Evolutionary conservation across 92 coral and sea anemone species (phyloP), one percentile per base, ranked within the genome.

Genomic region (Muricea muricata): DNA sequence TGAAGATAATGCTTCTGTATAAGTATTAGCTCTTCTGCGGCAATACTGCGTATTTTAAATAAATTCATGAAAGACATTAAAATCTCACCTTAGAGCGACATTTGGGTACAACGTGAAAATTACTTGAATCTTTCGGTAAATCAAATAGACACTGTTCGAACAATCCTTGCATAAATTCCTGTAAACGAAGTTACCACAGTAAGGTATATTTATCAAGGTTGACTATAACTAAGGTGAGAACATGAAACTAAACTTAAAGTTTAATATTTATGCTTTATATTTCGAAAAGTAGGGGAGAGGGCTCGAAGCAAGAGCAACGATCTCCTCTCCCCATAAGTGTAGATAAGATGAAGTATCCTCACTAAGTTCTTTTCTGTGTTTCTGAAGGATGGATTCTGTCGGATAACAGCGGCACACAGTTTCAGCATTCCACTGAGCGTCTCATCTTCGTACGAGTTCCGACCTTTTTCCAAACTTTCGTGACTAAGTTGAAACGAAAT

Each of bases 361-460:
- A 97, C 99, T 93, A 97, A 84, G 24, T 97, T 97, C 37, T 88
- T 92, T 17, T 82, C 89, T 4, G 99, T 92, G 75, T 83, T 88
- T 66, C 93, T 97, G 77, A 97, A 97, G 0, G 95, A 89, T 5
- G 99, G 99, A 65, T 97, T 92, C 37, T 97, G 99, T 47, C 99
- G 89, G 91, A 97, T 91, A 50, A 97, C 99, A 23, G 99, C 99
- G 6, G 99, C 94, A 45, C 97, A 97, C 7, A 97, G 94, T 72
- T 97, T 97, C 18, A 97, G 45, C 89, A 97, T 86, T 40, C 99
- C 99, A 50, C 95, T 90, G 7, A 93, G 79, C 4, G 98, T 97
- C 73, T 97, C 99, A 60, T 93, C 97, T 72, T 93, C 99, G 75
- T 87, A 90, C 21, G 71, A 56, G 29, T 72, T 89, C 0, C 93